Percentiles rank a stretch among this genome's conserved stretches.
These are phyloP conservation scores for Ariopsis seemanni DNA, from an alignment of 2,113 vertebrate species.

Conservation along the genomic window DNA sequence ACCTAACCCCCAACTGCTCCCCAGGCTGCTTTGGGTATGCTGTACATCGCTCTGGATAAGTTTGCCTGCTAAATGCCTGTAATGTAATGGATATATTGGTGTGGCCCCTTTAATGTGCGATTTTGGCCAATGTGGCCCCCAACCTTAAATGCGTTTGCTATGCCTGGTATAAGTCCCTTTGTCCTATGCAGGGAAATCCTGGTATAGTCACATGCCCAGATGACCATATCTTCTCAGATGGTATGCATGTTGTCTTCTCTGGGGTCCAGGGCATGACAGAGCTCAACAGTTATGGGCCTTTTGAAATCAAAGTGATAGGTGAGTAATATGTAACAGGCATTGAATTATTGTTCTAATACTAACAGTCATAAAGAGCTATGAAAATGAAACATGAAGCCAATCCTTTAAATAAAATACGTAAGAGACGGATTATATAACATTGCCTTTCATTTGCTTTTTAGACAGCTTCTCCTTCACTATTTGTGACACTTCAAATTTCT, in stretches of 20 bases:
- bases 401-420: neutral
- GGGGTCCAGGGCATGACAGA: conserved; percentile 84
- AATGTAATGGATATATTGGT: neutral
- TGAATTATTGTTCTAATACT: neutral
- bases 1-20: too few relatives aligned
- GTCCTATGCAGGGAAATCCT: conserved; percentile 69
- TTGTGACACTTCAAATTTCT: conserved; percentile 79
- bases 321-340: conserved; percentile 33
- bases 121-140: neutral
- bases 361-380: neutral
- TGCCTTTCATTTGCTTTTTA: conserved; percentile 48
- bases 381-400: neutral
- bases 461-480: conserved; percentile 75
- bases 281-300: conserved; percentile 73
- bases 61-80: too few relatives aligned
- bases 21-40: too few relatives aligned
- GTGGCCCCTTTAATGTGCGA: neutral
- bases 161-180: neutral
- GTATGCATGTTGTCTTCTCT: conserved; percentile 75
- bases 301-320: conserved; percentile 71
- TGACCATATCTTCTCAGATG: conserved; percentile 61
- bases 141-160: neutral
- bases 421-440: neutral
- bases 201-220: conserved; percentile 74
- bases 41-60: too few relatives aligned